Evolutionary conservation across 2,113 vertebrate species (phyloP).

Genomic region (Isichthys henryi): DNA sequence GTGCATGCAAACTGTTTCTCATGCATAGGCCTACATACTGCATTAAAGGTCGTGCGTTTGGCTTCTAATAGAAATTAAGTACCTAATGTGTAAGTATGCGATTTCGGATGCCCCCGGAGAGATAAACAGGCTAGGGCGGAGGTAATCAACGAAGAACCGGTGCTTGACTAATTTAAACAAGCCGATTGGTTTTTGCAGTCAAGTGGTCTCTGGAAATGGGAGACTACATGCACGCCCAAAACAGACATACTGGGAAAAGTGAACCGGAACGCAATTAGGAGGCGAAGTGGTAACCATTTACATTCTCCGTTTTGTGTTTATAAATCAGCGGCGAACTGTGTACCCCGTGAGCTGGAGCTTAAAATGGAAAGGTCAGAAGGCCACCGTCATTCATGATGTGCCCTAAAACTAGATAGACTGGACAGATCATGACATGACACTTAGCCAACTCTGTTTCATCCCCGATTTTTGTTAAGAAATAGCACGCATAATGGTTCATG

Average conservation of each 20-base stretch:
- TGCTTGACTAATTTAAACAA: background rate
- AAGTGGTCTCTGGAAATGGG: background rate
- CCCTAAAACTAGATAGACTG: background rate
- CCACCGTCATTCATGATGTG: background rate
- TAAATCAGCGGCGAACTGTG: background rate
- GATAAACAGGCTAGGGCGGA: background rate
- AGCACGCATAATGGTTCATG: background rate
- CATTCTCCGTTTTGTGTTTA: background rate
- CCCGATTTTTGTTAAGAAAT: background rate
- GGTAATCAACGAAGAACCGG: background rate
- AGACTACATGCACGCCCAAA: background rate
- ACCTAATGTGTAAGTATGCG: background rate
- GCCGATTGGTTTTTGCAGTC: background rate
- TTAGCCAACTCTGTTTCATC: background rate
- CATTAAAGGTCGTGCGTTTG: background rate
- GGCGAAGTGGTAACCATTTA: background rate
- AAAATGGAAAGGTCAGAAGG: no score
- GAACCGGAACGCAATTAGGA: background rate
- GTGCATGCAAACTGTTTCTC: background rate
- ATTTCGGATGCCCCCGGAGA: background rate
- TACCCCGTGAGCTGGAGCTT: background rate
- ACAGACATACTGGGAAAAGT: background rate
- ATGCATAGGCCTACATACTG: background rate
- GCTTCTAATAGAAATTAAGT: background rate
- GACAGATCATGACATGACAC: background rate